A percentile compares a stretch with the other conserved stretches of the same genome.
Evolutionary conservation across 2,113 vertebrate genomes (phyloP).

Genomic region (Dinomys branickii): DNA sequence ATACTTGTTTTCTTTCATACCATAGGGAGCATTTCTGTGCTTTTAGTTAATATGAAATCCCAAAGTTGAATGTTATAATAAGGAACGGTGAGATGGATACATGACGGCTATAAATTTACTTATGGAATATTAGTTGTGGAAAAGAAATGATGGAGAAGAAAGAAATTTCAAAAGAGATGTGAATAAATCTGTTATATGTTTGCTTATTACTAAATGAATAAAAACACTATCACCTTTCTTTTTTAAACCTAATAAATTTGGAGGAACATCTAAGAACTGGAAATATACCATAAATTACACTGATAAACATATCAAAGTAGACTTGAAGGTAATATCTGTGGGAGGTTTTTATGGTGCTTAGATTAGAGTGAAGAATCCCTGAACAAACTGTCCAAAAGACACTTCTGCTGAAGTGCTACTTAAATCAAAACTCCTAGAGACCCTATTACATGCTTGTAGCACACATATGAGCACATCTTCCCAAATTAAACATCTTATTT

Average conservation of each 20-base stretch:
- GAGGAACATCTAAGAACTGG: background rate
- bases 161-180: background rate
- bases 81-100: background rate
- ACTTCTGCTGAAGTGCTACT: background rate
- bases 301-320: background rate
- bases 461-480: background rate
- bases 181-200: background rate
- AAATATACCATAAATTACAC: background rate
- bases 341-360: background rate
- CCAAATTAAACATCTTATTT: background rate
- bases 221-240: background rate
- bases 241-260: background rate
- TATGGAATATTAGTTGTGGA: no score
- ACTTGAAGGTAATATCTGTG: background rate
- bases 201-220: background rate
- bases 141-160: background rate
- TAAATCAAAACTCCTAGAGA: background rate
- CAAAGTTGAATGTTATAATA: background rate
- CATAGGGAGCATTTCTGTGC: background rate
- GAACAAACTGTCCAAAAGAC: background rate
- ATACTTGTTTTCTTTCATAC: background rate
- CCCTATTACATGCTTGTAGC: background rate
- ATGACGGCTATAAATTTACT: background rate
- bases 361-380: background rate
- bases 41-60: slow-evolving; percentile 6